Base-by-base conservation (phyloP, 2,888 invertebrate species). In the Watsonalla cultraria region DNA sequence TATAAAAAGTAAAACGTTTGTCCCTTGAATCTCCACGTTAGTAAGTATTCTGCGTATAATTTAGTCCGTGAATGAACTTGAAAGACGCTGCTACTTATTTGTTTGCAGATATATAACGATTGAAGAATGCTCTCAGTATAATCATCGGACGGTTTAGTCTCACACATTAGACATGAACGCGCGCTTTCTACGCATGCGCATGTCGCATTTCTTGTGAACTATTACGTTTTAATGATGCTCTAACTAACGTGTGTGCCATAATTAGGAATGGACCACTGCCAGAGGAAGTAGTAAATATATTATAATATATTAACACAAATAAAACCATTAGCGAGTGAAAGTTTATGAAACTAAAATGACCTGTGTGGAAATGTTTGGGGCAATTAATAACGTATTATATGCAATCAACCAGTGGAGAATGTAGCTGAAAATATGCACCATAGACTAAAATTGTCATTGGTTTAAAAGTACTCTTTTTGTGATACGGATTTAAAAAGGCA, bases 91-190 rank as follows among this genome's bases (percentile, higher is more conserved):
- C 7, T 37, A 9, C 9, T 2, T 8, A 5, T 7, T 37, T 6
- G 6, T 9, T 37, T 9, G 6, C 37, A 37, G 37, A 8, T 37
- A 37, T 37, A 9, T 37, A 9, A 7, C 37, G 5, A 7, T 11
- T 8, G 11, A 11, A 42, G 2, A 42, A 11, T 42, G 11, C 11
- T 42, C 42, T 11, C 42, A 11, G 5, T 42, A 42, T 37, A 14
- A 37, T 11, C 37, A 13, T 14, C 14, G 13, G 24, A 37, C 8
- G 37, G 35, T 35, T 4, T 45, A 47, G 6, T 45, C 46, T 51
- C 50, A 51, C 67, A 62, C 57, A 65, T 59, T 62, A 74, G 70
- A 75, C 68, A 69, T 73, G 60, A 73, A 74, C 73, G 74, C 66
- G 66, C 61, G 35, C 48, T 34, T 24, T 42, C 51, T 33, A 24